phyloP scores from a whole-genome alignment of 2,888 invertebrate species.

The Rhingia rostrata region DNA sequence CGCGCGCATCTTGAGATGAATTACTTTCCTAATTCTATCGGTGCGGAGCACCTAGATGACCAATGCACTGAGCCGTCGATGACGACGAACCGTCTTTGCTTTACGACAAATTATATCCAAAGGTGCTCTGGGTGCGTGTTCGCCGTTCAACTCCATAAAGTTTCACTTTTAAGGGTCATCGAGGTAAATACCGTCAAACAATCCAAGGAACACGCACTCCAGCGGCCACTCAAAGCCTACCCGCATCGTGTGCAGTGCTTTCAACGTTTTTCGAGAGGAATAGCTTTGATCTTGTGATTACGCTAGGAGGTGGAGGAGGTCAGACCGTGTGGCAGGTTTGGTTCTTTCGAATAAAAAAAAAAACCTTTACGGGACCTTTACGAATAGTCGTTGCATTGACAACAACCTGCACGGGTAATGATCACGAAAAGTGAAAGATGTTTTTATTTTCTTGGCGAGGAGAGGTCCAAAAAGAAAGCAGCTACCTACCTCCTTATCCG shows the following conservation, averaged over 20 bases:
- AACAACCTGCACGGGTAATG: slow-evolving; percentile 48
- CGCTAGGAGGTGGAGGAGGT: slow-evolving; percentile 11
- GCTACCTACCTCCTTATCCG: background rate
- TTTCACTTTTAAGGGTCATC: slow-evolving; percentile 70
- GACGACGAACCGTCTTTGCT: slow-evolving; percentile 1
- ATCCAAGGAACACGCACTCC: slow-evolving; percentile 59
- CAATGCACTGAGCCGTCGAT: background rate
- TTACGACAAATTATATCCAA: slow-evolving; percentile 30
- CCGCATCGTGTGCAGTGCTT: slow-evolving; percentile 8
- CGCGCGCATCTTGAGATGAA: slow-evolving; percentile 41
- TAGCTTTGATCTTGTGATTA: slow-evolving; percentile 24
- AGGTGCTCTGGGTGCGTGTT: background rate
- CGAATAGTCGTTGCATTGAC: slow-evolving; percentile 12
- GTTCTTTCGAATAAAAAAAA: background rate
- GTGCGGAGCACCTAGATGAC: background rate
- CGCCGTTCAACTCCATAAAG: slow-evolving; percentile 16
- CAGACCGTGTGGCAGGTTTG: background rate
- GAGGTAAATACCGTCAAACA: slow-evolving; percentile 56
- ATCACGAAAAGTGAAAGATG: slow-evolving; percentile 61
- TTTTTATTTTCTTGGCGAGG: slow-evolving; percentile 8
- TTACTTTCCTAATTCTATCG: slow-evolving; percentile 16
- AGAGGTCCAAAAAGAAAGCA: slow-evolving; percentile 56
- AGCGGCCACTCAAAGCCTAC: slow-evolving; percentile 26
- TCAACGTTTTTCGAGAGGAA: slow-evolving; percentile 13
- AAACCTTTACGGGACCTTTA: slow-evolving; percentile 13